Percentiles rank a stretch among this genome's conserved stretches.
phyloP scores from a whole-genome alignment of 2,888 invertebrate genomes.

The Cephalotes varians region DNA sequence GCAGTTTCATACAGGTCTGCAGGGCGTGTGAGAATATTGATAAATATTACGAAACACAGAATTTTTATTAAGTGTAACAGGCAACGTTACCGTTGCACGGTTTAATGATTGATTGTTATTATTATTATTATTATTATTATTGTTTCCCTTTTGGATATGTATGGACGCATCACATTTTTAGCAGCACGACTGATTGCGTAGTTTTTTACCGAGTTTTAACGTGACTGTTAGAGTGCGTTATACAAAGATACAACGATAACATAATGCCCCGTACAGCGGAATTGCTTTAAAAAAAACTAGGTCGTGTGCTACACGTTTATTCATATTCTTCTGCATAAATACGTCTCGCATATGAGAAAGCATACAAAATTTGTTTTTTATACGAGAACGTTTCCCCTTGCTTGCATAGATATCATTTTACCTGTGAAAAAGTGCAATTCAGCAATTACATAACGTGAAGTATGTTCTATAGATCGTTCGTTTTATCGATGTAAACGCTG shows the following conservation, averaged over 20 bases:
- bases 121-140: conserved; percentile 13
- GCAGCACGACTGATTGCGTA: conserved; percentile 33
- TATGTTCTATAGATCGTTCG: conserved; percentile 3
- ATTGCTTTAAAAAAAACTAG: conserved; percentile 54
- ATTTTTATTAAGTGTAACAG: neutral
- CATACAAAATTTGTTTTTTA: conserved; percentile 50
- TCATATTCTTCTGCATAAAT: conserved; percentile 55
- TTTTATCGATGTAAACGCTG: conserved; percentile 13
- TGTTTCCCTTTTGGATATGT: neutral
- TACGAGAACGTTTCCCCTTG: conserved; percentile 9
- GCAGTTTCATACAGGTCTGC: neutral
- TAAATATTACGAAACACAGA: neutral
- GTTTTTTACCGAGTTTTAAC: conserved; percentile 43
- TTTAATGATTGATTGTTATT: conserved; percentile 18
- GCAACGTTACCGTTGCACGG: neutral
- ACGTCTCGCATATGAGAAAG: conserved; percentile 49
- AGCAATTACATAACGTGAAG: conserved; percentile 1
- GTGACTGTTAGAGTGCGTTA: conserved; percentile 41
- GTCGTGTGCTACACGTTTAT: conserved; percentile 49
- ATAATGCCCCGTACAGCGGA: conserved; percentile 36
- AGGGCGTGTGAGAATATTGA: neutral
- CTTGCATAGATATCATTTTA: conserved; percentile 34
- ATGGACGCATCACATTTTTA: conserved; percentile 12
- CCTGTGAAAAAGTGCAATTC: conserved; percentile 27
- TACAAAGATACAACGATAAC: conserved; percentile 46